Evolutionary conservation across 2,797 vertebrate species (phyloP).

Genomic region (Hafferia zeledoni): DNA sequence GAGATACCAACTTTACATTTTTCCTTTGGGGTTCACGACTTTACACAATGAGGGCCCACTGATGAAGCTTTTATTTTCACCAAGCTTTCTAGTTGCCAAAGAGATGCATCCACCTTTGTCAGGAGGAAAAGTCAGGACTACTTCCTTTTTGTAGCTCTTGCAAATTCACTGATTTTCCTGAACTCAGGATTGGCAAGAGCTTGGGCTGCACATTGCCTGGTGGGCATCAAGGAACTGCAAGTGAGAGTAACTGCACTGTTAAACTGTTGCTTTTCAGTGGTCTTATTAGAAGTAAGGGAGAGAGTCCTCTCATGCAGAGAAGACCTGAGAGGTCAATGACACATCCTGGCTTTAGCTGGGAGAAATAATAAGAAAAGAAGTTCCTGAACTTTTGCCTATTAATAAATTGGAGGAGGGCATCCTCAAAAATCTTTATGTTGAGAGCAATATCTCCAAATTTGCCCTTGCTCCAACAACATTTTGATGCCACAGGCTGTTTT

Average conservation of each 20-base stretch:
- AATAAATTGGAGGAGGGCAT: neutral
- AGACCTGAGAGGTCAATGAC: neutral
- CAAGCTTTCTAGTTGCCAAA: neutral
- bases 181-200: neutral
- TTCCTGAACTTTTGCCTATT: neutral
- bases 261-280: neutral
- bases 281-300: neutral
- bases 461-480: fast-evolving
- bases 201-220: neutral
- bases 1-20: neutral
- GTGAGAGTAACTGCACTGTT: neutral
- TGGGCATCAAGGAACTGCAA: neutral
- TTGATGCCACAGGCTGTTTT: neutral
- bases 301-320: neutral
- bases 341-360: neutral
- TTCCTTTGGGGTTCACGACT: neutral
- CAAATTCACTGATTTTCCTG: neutral
- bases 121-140: neutral
- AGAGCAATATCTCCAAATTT: neutral
- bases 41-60: neutral
- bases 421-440: neutral
- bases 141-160: neutral
- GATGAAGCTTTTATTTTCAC: neutral
- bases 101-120: neutral
- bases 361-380: neutral